These are phyloP conservation scores for Pandemis cinnamomeana DNA, from an alignment of 2,888 invertebrate genomes.

Conservation along the genomic window DNA sequence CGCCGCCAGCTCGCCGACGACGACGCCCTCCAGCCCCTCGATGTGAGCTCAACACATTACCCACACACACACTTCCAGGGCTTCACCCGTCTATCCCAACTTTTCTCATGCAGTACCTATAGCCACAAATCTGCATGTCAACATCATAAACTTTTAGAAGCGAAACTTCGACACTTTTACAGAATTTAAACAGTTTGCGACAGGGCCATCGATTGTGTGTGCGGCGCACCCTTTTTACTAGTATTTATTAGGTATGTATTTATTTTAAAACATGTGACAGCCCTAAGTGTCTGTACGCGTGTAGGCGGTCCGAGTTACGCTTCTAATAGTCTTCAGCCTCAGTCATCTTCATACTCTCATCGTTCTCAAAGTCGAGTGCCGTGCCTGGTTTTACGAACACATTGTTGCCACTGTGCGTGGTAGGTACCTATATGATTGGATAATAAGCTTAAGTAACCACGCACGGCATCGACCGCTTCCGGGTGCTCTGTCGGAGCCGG, in stretches of 20 bases:
- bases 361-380: neutral
- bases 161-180: neutral
- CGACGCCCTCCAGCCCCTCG: constrained; percentile 72
- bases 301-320: neutral
- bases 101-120: neutral
- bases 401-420: neutral
- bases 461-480: constrained; percentile 9
- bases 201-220: no score
- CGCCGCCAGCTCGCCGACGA: constrained; percentile 75
- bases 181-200: no score
- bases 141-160: neutral
- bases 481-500: neutral
- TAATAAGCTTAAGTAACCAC: constrained; percentile 1
- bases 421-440: neutral
- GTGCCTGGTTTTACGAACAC: neutral
- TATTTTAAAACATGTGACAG: neutral
- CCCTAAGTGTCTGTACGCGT: neutral
- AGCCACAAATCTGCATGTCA: neutral
- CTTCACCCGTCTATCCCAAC: neutral
- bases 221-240: neutral
- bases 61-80: neutral
- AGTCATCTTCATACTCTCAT: neutral
- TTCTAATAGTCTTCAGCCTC: neutral
- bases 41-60: constrained; percentile 57
- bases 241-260: neutral